Evolutionary conservation across 2,113 vertebrate genomes (phyloP), one percentile per base, ranked within the genome.

Genomic region (Phycodurus eques): DNA sequence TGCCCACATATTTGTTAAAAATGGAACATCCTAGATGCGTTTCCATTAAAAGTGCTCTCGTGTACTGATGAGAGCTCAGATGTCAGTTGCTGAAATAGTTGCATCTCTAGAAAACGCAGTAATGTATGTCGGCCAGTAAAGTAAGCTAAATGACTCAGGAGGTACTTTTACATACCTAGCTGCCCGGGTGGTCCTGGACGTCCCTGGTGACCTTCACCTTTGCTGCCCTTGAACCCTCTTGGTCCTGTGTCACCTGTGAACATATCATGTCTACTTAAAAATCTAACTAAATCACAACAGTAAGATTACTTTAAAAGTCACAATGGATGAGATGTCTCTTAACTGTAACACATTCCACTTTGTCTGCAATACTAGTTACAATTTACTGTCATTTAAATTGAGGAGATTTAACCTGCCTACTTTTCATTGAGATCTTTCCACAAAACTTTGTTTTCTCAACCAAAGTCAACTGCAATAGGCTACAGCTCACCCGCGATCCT

Each of bases 181-280:
- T 73, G 90, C 69, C 93, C 93, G 60, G 90, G 85, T 64, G 83
- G 82, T 67, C 93, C 94, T 27, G 89, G 84, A 19, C 88, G 84
- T 76, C 94, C 94, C 19, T 15, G 67, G 44, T 87, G 79, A 70
- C 90, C 83, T 70, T 94, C 93, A 33, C 92, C 92, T 83, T 92
- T 92, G 71, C 65, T 85, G 56, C 94, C 94, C 85, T 93, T 94
- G 14, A 87, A 79, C 9, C 94, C 94, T 76, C 77, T 89, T 22
- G 59, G 67, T 71, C 94, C 93, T 3, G 71, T 80, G 39, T 94
- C 92, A 67, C 93, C 93, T 94, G 64, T 0, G 1, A 43, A 74
- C 44, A 79, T 14, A 61, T 71, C 35, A 51, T 17, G 8, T 53
- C 31, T 57, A n/a, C 47, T 76, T 77, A 68, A 27, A 65, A n/a